phyloP scores from a whole-genome alignment of 1,140 invertebrate genomes.

The Lasioglossum albipes region DNA sequence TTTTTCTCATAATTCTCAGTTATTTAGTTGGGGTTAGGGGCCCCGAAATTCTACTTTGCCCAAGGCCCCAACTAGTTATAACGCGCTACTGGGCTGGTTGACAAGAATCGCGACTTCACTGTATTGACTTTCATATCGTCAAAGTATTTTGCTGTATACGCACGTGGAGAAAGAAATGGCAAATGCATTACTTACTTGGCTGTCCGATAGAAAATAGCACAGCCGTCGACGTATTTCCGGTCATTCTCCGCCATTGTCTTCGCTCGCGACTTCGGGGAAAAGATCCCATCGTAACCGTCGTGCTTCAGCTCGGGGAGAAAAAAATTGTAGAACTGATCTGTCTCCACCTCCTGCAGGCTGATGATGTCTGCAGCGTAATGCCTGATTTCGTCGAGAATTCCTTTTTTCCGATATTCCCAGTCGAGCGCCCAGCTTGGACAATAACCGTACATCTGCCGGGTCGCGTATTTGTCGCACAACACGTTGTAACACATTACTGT shows the following conservation, averaged over 20 bases:
- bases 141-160: no score
- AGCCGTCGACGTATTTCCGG: slow-evolving; percentile 98
- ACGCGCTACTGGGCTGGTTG: no score
- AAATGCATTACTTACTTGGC: slow-evolving; percentile 89
- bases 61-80: no score
- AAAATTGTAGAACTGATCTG: slow-evolving; percentile 98
- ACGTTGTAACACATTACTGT: slow-evolving; percentile 99
- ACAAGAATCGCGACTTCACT: no score
- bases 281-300: slow-evolving; percentile 98
- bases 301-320: slow-evolving; percentile 96
- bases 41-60: no score
- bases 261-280: slow-evolving; percentile 98
- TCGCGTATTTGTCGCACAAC: slow-evolving; percentile 99
- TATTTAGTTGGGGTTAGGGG: no score
- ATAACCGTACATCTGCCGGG: slow-evolving; percentile 97
- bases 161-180: background rate
- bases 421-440: slow-evolving; percentile 98
- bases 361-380: slow-evolving; percentile 99
- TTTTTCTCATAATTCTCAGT: no score
- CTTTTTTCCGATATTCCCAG: slow-evolving; percentile 99
- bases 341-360: slow-evolving; percentile 98
- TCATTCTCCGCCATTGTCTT: slow-evolving; percentile 99
- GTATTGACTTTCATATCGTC: no score
- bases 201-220: slow-evolving; percentile 98
- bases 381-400: slow-evolving; percentile 97